Conservation (phyloP, 2,113 vertebrate species). For the Eulacestoma nigropectus region DNA sequence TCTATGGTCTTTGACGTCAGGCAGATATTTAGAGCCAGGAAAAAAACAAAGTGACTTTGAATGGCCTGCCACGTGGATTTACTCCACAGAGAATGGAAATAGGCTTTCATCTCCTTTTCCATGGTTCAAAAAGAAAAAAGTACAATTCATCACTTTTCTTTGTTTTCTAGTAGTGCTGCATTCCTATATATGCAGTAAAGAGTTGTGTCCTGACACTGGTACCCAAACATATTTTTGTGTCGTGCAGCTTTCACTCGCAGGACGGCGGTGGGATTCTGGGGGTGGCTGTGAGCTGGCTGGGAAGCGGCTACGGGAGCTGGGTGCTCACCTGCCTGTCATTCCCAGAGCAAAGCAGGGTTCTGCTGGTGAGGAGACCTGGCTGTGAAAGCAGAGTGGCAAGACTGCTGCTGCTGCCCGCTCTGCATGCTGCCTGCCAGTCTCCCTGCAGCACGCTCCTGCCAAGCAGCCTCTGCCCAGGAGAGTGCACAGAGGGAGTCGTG, state of each 20-base stretch:
- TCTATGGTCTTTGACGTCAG: neutral
- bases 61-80: neutral
- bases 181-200: neutral
- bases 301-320: accelerated
- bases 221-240: accelerated
- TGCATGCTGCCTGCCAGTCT: neutral
- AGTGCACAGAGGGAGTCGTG: accelerated
- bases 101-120: neutral
- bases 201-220: neutral
- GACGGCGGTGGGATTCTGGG: accelerated
- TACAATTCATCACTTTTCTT: neutral
- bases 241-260: neutral
- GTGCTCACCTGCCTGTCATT: accelerated
- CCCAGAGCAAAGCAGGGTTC: neutral
- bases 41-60: neutral
- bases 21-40: neutral
- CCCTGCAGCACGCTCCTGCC: neutral
- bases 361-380: neutral
- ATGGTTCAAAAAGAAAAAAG: neutral
- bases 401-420: neutral
- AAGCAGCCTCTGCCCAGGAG: accelerated
- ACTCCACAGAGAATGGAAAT: neutral
- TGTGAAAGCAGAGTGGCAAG: neutral
- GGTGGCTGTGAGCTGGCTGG: neutral
- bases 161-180: neutral